Percentiles rank a stretch among this genome's conserved stretches.
phyloP scores from a whole-genome alignment of 2,797 vertebrate species.

The Rhynchotus rufescens region DNA sequence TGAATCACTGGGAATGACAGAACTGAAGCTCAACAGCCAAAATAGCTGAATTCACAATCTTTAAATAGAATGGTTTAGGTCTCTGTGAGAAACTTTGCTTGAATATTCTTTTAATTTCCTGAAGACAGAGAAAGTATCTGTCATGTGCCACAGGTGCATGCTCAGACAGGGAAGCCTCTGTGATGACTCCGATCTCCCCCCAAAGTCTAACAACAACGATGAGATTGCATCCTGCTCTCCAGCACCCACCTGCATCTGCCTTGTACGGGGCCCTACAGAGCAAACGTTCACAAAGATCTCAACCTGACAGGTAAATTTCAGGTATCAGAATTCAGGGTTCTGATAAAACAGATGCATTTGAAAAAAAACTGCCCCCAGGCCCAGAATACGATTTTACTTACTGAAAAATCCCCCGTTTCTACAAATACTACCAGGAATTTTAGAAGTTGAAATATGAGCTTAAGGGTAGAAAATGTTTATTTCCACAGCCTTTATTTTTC shows the following conservation, averaged over 20 bases:
- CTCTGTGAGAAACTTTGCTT: neutral
- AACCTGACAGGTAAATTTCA: neutral
- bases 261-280: neutral
- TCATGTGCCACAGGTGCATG: accelerated
- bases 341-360: neutral
- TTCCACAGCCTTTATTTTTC: neutral
- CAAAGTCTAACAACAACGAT: neutral
- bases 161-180: neutral
- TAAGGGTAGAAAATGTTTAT: neutral
- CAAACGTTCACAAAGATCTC: neutral
- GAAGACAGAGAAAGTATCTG: neutral
- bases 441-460: neutral
- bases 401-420: neutral
- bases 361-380: neutral
- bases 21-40: neutral
- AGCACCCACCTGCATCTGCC: neutral
- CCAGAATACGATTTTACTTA: neutral
- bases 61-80: neutral
- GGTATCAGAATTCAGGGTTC: neutral
- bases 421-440: neutral
- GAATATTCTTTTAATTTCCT: neutral
- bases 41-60: conserved; percentile 3
- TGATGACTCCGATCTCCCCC: neutral
- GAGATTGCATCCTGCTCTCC: neutral
- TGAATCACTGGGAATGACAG: neutral